A percentile compares a stretch with the other conserved stretches of the same genome.
These are phyloP conservation scores for Lasioglossum morio DNA, from an alignment of 2,888 invertebrate species.

Conservation along the genomic window DNA sequence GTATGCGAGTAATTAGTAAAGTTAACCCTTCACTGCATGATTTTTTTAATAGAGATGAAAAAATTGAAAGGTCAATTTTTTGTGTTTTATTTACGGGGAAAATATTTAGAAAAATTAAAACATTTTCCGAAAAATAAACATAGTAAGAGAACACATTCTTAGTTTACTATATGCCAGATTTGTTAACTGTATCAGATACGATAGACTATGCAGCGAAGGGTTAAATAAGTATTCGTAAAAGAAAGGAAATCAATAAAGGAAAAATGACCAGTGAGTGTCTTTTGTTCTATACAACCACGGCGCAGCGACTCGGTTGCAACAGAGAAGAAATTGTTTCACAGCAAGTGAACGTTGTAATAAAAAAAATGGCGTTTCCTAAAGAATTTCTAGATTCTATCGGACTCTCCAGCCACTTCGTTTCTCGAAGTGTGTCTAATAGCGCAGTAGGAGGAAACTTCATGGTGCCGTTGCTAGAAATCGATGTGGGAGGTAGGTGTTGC, in stretches of 20 bases:
- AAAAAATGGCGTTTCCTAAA: neutral
- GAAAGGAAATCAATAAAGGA: neutral
- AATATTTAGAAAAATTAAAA: too few species aligned
- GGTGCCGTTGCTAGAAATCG: constrained; percentile 11
- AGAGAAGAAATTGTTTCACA: neutral
- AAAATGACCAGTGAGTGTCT: neutral
- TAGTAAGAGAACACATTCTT: too few species aligned
- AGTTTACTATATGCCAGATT: too few species aligned
- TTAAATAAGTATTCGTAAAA: too few species aligned
- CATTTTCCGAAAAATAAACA: too few species aligned
- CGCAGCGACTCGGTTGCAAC: neutral
- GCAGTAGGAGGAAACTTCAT: neutral
- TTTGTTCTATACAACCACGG: neutral
- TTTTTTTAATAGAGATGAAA: too few species aligned
- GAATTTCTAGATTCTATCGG: constrained; percentile 6
- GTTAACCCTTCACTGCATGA: too few species aligned
- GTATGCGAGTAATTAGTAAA: too few species aligned
- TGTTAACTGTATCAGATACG: too few species aligned
- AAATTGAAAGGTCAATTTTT: too few species aligned
- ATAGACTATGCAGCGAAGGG: too few species aligned
- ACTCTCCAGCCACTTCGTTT: neutral
- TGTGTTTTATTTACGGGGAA: too few species aligned
- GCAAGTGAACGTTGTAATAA: neutral
- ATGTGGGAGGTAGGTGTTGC: constrained; percentile 28
- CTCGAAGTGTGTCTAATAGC: neutral